Evolutionary conservation across 2,113 vertebrate genomes (phyloP), one percentile per base, ranked within the genome.

Genomic region (Syrrhaptes paradoxus): DNA sequence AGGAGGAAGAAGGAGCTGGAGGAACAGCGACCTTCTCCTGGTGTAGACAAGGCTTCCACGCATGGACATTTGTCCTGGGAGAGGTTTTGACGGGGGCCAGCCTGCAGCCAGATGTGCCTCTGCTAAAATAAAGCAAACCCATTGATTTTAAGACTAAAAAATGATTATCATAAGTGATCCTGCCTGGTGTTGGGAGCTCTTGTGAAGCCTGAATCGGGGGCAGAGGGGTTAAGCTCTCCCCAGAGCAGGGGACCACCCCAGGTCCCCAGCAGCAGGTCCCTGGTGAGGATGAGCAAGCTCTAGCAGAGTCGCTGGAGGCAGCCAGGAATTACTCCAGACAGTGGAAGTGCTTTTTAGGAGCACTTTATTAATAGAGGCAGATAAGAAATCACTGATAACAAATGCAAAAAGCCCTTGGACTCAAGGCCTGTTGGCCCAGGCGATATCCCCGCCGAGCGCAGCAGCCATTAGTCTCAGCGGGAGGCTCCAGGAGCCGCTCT

Each of bases 31-130:
- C 32, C 24, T 45, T 8, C 32, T 59, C 43, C 63, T 48, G 48
- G 34, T 7, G 17, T 6, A 59, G 62, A 17, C 0, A 6, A 24
- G 9, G 21, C 14, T 79, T 79, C 54, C 36, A 20, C 0, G 1
- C 11, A 1, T 16, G 14, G n/a, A 28, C 7, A 2, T 25, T 25
- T 11, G 31, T 43, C 45, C 54, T 46, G 49, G 0, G 2, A 34
- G 54, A 80, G 24, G 43, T 29, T 5, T 3, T 24, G 57, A 52
- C 3, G 1, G 34, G 6, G 4, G 4, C 13, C 49, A 76, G 59
- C 49, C 54, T 75, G 45, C 68, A 61, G 38, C 65, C 68, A 32
- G 10, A 34, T 13, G 1, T 2, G 7, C 8, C 41, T 34, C 72
- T 83, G n/a, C 31, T 49, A 41, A 55, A 93, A 38, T 5, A 54